These are phyloP conservation scores for Chauna torquata DNA, from an alignment of 2,113 vertebrate genomes.

Conservation along the genomic window DNA sequence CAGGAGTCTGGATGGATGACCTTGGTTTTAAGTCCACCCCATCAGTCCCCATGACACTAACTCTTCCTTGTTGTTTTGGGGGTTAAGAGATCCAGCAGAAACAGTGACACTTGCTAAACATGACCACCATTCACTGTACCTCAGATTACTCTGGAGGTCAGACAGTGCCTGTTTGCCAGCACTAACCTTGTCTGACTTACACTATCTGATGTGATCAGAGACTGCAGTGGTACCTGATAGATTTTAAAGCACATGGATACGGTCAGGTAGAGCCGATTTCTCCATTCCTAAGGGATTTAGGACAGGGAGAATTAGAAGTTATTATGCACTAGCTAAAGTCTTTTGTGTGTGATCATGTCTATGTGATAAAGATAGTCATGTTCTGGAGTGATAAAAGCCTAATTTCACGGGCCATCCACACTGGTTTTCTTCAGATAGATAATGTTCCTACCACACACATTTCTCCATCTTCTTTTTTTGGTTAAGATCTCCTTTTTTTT, in stretches of 20 bases:
- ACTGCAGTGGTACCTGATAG: accelerated
- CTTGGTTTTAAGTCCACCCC: not conserved
- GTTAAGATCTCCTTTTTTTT: not conserved
- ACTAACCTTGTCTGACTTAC: not conserved
- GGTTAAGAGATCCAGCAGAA: not conserved
- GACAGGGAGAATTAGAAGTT: not conserved
- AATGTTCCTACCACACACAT: not conserved
- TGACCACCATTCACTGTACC: not conserved
- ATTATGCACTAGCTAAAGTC: slow-evolving; percentile 21
- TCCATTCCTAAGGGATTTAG: slow-evolving; percentile 3
- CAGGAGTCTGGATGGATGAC: not conserved
- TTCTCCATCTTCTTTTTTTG: not conserved
- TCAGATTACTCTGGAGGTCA: not conserved
- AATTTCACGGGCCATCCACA: slow-evolving; percentile 39
- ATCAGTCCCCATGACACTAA: accelerated
- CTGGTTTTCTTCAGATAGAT: not conserved
- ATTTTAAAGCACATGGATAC: not conserved
- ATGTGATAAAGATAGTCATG: slow-evolving; percentile 20
- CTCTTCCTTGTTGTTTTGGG: not conserved
- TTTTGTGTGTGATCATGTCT: slow-evolving; percentile 5
- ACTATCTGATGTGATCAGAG: not conserved
- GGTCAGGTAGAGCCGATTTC: not conserved
- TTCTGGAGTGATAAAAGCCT: slow-evolving; percentile 52
- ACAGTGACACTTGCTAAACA: not conserved
- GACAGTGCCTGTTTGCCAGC: not conserved